These are phyloP conservation scores for Bos javanicus DNA, from an alignment of 2,113 vertebrate genomes.

Conservation along the genomic window DNA sequence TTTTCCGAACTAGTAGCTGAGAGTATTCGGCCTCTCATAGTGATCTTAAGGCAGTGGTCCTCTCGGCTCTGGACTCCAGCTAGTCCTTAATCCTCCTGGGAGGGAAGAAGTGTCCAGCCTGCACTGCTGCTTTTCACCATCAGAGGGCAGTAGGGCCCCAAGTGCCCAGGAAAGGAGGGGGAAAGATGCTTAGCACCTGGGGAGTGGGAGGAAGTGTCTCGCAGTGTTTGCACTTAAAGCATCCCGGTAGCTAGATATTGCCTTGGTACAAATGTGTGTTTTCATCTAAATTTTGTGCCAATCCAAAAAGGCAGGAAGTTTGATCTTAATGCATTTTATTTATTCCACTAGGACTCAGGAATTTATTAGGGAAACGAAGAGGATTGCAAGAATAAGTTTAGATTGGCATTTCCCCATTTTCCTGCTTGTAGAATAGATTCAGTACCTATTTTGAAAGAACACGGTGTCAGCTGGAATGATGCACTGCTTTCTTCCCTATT, in stretches of 20 bases:
- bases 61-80: not conserved
- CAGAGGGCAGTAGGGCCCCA: slow-evolving; percentile 52
- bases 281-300: slow-evolving; percentile 59
- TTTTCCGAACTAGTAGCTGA: not conserved
- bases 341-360: slow-evolving; percentile 57
- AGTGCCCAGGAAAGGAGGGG: not conserved
- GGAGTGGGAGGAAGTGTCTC: slow-evolving; percentile 45
- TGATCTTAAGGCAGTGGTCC: not conserved
- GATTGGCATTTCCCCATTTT: slow-evolving; percentile 48
- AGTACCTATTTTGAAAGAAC: slow-evolving; percentile 52
- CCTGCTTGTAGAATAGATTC: slow-evolving; percentile 60
- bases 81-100: not conserved
- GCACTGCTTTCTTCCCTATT: slow-evolving; percentile 57
- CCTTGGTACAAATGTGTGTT: slow-evolving; percentile 51
- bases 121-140: slow-evolving; percentile 31
- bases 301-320: slow-evolving; percentile 52
- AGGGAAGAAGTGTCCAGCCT: not conserved
- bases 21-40: not conserved
- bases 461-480: slow-evolving; percentile 53
- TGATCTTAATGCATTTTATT: slow-evolving; percentile 65
- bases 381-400: slow-evolving; percentile 65
- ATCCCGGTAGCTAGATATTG: slow-evolving; percentile 50
- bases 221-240: slow-evolving; percentile 19
- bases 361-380: slow-evolving; percentile 70
- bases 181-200: slow-evolving; percentile 17